phyloP scores from a whole-genome alignment of 2,888 invertebrate species.

The Elysia crispata region DNA sequence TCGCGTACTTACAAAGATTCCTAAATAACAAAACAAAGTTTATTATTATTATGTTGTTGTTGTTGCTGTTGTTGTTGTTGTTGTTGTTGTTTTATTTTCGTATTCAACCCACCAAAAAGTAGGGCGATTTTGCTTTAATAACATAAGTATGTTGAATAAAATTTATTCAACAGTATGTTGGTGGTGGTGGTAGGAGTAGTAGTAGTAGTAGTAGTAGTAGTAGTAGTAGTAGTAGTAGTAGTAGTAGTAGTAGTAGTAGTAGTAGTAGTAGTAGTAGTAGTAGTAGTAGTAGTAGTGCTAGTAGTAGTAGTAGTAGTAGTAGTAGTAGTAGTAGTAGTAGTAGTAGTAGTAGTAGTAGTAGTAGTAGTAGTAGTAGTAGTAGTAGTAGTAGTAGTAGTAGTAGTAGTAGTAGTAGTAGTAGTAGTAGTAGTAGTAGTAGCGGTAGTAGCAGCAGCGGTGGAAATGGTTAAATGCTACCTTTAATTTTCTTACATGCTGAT shows the following conservation, averaged over 20 bases:
- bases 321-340: slow-evolving; percentile 4
- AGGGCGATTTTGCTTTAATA: no score
- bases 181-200: no score
- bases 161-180: no score
- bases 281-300: slow-evolving; percentile 1
- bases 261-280: slow-evolving; percentile 9
- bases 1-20: no score
- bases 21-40: no score
- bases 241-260: neutral
- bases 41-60: no score
- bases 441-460: neutral
- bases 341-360: slow-evolving; percentile 1
- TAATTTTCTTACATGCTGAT: neutral
- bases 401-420: slow-evolving; percentile 9
- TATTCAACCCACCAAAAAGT: no score
- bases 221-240: slow-evolving; percentile 13
- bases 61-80: no score
- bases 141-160: no score
- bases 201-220: slow-evolving; percentile 1
- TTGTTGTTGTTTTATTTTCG: no score
- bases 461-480: neutral
- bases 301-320: slow-evolving; percentile 9
- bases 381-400: slow-evolving; percentile 9
- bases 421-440: slow-evolving; percentile 1
- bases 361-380: slow-evolving; percentile 1